Evolutionary conservation across 2,888 invertebrate genomes (phyloP), one percentile per base, ranked within the genome.

Genomic region (Keiferia lycopersicella): DNA sequence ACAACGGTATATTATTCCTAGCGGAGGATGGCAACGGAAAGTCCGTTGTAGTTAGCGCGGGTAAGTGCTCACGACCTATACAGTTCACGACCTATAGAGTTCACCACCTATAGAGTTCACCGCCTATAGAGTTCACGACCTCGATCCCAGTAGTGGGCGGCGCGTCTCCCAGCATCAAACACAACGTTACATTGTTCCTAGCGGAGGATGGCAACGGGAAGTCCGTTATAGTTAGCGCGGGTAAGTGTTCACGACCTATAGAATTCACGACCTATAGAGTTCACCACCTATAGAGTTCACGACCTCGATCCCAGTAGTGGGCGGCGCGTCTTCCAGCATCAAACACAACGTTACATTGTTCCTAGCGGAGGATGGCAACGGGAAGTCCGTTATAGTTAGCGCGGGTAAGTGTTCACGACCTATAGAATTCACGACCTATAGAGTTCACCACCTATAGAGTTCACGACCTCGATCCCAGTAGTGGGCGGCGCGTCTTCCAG

Each of bases 21-120:
- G 91, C 92, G 0, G 92, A 92, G 65, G 92, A 92, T 41, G 92
- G 92, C 0, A 92, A 92, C 22, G 92, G 92, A 0, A 91, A 90
- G 58, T 92, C 92, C 0, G 92, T 92, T 1, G 90, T 92, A 0
- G 92, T 92, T 2, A 92, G 92, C 61, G 92, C 91, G 18, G 92
- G 92, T 92, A 48, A 26, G 26, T 26, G n/a, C n/a, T n/a, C n/a
- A n/a, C n/a, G n/a, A n/a, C n/a, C n/a, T n/a, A 26, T 26, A 26
- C 3, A 26, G 6, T 4, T 18, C 26, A 26, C 81, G 92, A 92
- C 91, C n/a, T 59, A 90, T 92, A 72, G 90, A 91, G 72, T 92
- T 92, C 79, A 89, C 84, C 73, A 89, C 87, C 64, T 74, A 26
- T 26, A 26, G 26, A 26, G 6, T 4, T 18, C 26, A 26, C 81